Percentiles rank a stretch among this genome's conserved stretches.
These are phyloP conservation scores for Temnothorax longispinosus DNA, from an alignment of 1,140 invertebrate species.

Conservation along the genomic window DNA sequence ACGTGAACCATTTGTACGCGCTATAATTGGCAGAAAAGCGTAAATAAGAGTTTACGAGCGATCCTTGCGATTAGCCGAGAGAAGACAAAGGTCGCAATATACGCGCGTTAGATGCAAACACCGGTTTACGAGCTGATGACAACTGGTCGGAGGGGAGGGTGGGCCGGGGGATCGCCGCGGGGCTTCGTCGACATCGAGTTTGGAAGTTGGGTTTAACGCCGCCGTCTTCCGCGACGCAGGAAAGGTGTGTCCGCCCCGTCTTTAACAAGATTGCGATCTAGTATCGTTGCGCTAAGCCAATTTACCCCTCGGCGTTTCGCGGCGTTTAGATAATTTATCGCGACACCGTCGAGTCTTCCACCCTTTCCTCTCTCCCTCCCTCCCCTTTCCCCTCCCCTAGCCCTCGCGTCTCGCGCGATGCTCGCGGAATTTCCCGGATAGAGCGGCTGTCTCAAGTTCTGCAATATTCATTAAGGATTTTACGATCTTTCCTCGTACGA, in stretches of 20 bases:
- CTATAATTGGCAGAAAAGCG: slow-evolving; percentile 21
- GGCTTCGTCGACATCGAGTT: slow-evolving; percentile 1
- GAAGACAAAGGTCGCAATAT: slow-evolving; percentile 23
- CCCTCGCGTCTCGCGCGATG: not conserved
- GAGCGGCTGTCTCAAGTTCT: slow-evolving; percentile 38
- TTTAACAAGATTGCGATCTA: slow-evolving; percentile 58
- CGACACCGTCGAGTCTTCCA: slow-evolving; percentile 33
- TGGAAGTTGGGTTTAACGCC: slow-evolving; percentile 9
- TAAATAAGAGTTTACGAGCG: slow-evolving; percentile 44
- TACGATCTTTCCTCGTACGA: slow-evolving; percentile 15
- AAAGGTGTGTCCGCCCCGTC: slow-evolving; percentile 11
- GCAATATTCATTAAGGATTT: slow-evolving; percentile 54
- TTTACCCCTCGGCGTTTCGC: slow-evolving; percentile 1
- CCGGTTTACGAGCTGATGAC: slow-evolving; percentile 33
- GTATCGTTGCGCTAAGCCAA: slow-evolving; percentile 52
- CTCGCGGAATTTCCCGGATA: slow-evolving; percentile 38
- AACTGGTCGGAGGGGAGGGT: not conserved
- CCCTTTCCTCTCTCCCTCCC: not conserved
- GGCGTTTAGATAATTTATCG: slow-evolving; percentile 60
- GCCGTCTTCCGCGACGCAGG: not conserved
- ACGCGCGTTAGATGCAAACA: slow-evolving; percentile 23
- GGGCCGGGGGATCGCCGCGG: not conserved
- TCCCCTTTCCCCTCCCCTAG: too few species aligned
- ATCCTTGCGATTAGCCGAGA: not conserved
- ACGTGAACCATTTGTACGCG: not conserved